Conservation (phyloP, 2,113 vertebrate genomes). For the Hippoglossus stenolepis region DNA sequence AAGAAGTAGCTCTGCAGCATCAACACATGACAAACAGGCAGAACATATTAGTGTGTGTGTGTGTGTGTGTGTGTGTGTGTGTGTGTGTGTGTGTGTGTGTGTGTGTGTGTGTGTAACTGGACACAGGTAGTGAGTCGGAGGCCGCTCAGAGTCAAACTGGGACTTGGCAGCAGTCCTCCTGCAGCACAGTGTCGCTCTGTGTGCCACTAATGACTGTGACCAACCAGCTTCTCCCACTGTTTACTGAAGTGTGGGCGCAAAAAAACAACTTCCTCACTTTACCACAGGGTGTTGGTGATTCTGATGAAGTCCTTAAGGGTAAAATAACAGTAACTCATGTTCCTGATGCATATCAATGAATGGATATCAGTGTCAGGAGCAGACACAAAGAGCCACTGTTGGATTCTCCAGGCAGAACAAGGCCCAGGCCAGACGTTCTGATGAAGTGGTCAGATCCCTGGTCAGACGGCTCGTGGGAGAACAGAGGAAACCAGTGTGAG, state of each 20-base stretch:
- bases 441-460: slow-evolving; percentile 38
- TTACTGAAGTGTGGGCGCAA: slow-evolving; percentile 60
- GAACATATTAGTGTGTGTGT: no score
- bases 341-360: slow-evolving; percentile 67
- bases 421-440: no score
- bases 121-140: slow-evolving; percentile 44
- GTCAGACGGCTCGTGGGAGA: slow-evolving; percentile 49
- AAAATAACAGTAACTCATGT: slow-evolving; percentile 46
- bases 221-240: slow-evolving; percentile 35
- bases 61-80: no score
- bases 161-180: slow-evolving; percentile 39
- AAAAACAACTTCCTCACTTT: slow-evolving; percentile 44
- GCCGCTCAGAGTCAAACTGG: not conserved
- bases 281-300: slow-evolving; percentile 44
- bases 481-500: slow-evolving; percentile 71
- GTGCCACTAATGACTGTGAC: slow-evolving; percentile 46
- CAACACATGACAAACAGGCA: no score
- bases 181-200: slow-evolving; percentile 62
- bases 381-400: slow-evolving; percentile 64
- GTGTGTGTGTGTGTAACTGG: not conserved
- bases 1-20: no score
- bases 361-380: slow-evolving; percentile 62
- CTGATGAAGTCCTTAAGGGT: slow-evolving; percentile 42
- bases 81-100: no score
- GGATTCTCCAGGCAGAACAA: slow-evolving; percentile 15